Conservation (phyloP, 2,113 vertebrate genomes). For the Dicentrarchus labrax region DNA sequence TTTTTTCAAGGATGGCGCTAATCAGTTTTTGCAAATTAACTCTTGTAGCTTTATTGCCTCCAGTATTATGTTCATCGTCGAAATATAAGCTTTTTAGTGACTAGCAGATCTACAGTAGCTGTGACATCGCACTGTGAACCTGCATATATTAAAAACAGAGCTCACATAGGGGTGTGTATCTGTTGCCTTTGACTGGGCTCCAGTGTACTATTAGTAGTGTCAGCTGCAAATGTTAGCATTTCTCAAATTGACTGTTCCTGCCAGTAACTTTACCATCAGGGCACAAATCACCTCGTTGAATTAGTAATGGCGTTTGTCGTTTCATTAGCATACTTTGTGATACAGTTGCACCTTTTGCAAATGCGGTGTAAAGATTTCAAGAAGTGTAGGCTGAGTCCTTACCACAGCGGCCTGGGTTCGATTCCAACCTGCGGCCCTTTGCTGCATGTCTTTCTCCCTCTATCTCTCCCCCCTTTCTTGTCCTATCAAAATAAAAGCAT, state of each 20-base stretch:
- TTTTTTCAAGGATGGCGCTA: no score
- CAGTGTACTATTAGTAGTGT: neutral
- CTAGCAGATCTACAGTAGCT: neutral
- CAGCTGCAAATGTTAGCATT: neutral
- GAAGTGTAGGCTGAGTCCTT: no score
- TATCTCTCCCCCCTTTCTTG: no score
- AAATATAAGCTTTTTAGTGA: neutral
- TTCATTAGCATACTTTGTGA: no score
- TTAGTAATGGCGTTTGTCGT: neutral
- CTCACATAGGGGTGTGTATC: neutral
- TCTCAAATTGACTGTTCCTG: neutral
- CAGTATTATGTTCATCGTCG: neutral
- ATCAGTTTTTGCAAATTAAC: no score
- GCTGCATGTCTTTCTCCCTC: no score
- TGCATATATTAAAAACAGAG: neutral
- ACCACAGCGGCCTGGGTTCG: no score
- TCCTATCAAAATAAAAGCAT: no score
- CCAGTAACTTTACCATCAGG: neutral
- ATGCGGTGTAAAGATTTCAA: no score
- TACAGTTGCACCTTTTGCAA: no score
- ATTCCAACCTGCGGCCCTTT: no score
- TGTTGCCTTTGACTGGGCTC: neutral
- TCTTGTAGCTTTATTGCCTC: neutral
- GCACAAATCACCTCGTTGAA: neutral
- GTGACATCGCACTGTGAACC: neutral